These are phyloP conservation scores for Embidobia sp. DNA, from an alignment of 2,888 invertebrate genomes.

Conservation along the genomic window DNA sequence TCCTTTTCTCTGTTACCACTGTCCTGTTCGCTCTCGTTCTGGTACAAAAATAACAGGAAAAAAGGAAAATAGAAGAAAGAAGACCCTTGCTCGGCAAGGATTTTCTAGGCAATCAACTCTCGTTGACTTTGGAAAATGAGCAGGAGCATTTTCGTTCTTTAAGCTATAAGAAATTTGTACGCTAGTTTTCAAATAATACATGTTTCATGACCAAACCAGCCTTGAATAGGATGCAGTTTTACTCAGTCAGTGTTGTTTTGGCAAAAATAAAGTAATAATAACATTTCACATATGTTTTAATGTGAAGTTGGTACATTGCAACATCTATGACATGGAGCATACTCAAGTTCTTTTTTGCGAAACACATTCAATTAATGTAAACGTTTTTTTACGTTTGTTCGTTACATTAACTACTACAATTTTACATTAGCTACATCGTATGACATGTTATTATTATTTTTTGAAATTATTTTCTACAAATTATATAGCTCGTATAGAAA, in stretches of 20 bases:
- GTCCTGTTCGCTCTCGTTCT: constrained; percentile 26
- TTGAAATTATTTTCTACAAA: too few species aligned
- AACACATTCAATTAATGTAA: too few species aligned
- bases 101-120: constrained; percentile 55
- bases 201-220: not conserved
- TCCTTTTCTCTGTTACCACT: constrained; percentile 15
- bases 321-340: too few species aligned
- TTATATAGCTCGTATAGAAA: too few species aligned
- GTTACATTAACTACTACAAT: too few species aligned
- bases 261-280: not conserved
- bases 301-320: too few species aligned
- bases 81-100: constrained; percentile 40
- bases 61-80: not conserved
- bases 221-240: not conserved
- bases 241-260: not conserved
- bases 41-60: constrained; percentile 27
- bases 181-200: constrained; percentile 24
- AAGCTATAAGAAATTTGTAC: constrained; percentile 19
- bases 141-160: constrained; percentile 26
- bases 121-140: constrained; percentile 54
- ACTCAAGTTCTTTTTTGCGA: too few species aligned
- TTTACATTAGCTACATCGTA: too few species aligned
- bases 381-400: too few species aligned
- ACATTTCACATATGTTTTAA: too few species aligned
- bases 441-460: too few species aligned